Evolutionary conservation across 1,140 invertebrate species (phyloP).

Genomic region (Penaeus japonicus): DNA sequence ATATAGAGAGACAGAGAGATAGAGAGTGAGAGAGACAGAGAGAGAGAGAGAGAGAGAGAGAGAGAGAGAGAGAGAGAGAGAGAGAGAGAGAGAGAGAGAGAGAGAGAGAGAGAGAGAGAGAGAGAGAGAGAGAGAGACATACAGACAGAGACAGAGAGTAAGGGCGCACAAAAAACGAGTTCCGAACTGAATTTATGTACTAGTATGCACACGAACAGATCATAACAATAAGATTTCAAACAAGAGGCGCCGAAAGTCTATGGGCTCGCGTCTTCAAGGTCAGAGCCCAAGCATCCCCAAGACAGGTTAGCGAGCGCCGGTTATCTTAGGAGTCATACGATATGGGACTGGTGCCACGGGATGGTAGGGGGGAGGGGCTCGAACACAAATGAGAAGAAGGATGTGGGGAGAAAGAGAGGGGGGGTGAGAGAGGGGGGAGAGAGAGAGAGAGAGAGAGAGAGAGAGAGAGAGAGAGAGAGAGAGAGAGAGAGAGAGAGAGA

Average conservation of each 20-base stretch:
- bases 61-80: not conserved
- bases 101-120: not conserved
- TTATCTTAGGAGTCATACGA: no score
- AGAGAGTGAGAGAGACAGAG: not conserved
- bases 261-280: no score
- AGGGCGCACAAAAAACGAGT: no score
- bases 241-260: no score
- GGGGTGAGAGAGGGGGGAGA: not conserved
- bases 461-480: not conserved
- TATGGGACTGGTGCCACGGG: no score
- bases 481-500: not conserved
- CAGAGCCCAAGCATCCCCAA: no score
- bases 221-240: no score
- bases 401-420: no score
- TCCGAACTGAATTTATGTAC: not conserved
- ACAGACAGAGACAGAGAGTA: not conserved
- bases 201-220: no score
- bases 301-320: no score
- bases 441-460: not conserved
- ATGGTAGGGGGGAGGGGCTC: no score
- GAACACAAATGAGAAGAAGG: no score
- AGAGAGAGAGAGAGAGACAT: not conserved
- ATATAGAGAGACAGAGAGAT: not conserved
- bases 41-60: constrained; percentile 1
- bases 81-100: not conserved